These are phyloP conservation scores for Neoascia interrupta DNA, from an alignment of 2,888 invertebrate genomes.

Conservation along the genomic window DNA sequence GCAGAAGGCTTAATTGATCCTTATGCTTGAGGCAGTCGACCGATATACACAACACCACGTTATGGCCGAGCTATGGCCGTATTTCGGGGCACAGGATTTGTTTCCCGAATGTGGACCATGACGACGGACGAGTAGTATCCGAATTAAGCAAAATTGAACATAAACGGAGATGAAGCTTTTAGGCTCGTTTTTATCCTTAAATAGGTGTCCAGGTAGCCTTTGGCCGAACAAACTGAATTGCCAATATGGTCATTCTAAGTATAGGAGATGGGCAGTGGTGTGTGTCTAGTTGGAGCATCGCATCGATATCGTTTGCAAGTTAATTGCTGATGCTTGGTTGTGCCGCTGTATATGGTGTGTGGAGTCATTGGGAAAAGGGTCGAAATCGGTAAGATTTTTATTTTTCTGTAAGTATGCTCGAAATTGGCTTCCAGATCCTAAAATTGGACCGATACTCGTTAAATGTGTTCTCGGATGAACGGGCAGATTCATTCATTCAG, in stretches of 20 bases:
- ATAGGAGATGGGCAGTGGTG: neutral
- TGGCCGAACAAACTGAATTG: conserved; percentile 10
- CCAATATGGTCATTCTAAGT: conserved; percentile 47
- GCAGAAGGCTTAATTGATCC: conserved; percentile 39
- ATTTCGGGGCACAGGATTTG: neutral
- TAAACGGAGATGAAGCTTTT: conserved; percentile 39
- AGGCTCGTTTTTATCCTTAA: conserved; percentile 3
- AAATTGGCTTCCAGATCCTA: too few species aligned
- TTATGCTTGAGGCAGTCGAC: conserved; percentile 4
- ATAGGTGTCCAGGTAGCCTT: neutral
- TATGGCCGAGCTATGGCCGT: neutral
- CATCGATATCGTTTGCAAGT: conserved; percentile 53
- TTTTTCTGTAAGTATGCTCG: too few species aligned
- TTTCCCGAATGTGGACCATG: conserved; percentile 20
- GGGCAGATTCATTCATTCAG: too few species aligned
- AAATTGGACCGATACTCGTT: too few species aligned
- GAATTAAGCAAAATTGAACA: conserved; percentile 43
- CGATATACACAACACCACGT: conserved; percentile 6
- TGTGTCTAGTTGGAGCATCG: neutral
- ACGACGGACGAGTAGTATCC: conserved; percentile 16
- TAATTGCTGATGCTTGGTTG: conserved; percentile 52
- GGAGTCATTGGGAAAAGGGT: too few species aligned
- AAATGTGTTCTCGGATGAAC: too few species aligned
- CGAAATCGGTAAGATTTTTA: too few species aligned
- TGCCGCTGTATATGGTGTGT: too few species aligned